These are phyloP conservation scores for Digitonthophagus gazella DNA, from an alignment of 2,888 invertebrate genomes.

Conservation along the genomic window DNA sequence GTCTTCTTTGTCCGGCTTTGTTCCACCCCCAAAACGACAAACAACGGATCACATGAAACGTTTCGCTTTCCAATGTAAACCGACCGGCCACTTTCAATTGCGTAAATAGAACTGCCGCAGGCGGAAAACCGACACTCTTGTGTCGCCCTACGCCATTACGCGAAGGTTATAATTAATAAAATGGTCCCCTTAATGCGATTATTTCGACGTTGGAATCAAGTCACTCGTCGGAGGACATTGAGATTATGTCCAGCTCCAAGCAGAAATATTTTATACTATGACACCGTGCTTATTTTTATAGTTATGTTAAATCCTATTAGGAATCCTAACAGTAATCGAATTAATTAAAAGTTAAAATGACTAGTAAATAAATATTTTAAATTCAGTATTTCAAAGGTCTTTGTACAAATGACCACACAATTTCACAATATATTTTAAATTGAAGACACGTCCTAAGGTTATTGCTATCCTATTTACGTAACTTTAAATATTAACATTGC, in stretches of 20 bases:
- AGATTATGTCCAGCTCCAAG: not conserved
- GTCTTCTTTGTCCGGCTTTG: conserved; percentile 2
- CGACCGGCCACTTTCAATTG: conserved; percentile 13
- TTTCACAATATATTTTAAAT: not conserved
- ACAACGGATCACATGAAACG: not conserved
- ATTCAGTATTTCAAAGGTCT: not conserved
- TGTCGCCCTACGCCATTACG: conserved; percentile 35
- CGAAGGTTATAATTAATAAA: conserved; percentile 35
- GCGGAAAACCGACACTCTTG: conserved; percentile 24
- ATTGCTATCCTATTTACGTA: not conserved
- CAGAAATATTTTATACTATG: too few relatives aligned
- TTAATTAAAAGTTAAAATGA: too few relatives aligned
- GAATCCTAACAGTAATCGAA: too few relatives aligned
- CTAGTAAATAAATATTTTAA: not conserved
- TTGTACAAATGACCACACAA: not conserved
- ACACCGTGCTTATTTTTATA: too few relatives aligned
- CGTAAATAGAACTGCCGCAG: conserved; percentile 25
- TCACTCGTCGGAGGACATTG: not conserved
- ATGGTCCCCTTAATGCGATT: conserved; percentile 32
- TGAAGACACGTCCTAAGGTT: not conserved
- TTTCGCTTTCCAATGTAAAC: conserved; percentile 8
- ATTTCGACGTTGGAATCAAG: conserved; percentile 15
- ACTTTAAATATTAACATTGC: not conserved
- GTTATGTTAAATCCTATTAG: too few relatives aligned
- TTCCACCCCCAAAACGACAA: not conserved